A percentile compares a stretch with the other conserved stretches of the same genome.
phyloP scores from a whole-genome alignment of 2,113 vertebrate species.

The Serinus canaria region DNA sequence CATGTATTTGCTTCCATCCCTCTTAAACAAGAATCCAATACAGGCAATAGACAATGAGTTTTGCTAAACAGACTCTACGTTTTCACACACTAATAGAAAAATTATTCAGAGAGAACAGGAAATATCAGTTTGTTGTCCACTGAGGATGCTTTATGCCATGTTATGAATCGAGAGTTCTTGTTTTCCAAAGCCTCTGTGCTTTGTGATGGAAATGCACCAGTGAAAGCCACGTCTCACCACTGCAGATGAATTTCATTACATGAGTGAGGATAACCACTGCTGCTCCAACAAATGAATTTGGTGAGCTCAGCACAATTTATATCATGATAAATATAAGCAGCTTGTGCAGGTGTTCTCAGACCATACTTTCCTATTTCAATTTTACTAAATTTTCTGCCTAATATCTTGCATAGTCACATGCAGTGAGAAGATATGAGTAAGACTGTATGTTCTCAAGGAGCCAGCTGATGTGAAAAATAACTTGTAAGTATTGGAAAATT shows the following conservation, averaged over 20 bases:
- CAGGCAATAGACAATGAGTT: not conserved
- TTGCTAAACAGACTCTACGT: not conserved
- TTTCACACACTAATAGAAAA: not conserved
- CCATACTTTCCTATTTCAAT: constrained; percentile 2
- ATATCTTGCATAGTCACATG: not conserved
- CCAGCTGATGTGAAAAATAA: not conserved
- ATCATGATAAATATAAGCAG: constrained; percentile 34
- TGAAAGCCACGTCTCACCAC: constrained; percentile 15
- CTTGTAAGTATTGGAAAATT: not conserved
- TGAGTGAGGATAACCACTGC: constrained; percentile 54
- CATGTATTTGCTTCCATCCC: not conserved
- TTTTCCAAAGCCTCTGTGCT: not conserved
- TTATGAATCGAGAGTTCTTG: not conserved
- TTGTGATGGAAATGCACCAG: constrained; percentile 57
- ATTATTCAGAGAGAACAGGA: not conserved
- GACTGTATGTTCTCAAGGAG: not conserved
- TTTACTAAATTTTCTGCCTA: not conserved
- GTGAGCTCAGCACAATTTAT: constrained; percentile 18
- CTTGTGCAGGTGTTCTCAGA: constrained; percentile 44
- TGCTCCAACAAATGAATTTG: constrained; percentile 35
- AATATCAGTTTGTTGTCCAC: constrained; percentile 9
- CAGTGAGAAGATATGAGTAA: not conserved
- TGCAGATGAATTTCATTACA: constrained; percentile 51
- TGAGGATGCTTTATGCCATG: not conserved
- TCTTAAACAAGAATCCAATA: not conserved